phyloP scores from a whole-genome alignment of 1,140 invertebrate species.

The Drosophila suzukii region DNA sequence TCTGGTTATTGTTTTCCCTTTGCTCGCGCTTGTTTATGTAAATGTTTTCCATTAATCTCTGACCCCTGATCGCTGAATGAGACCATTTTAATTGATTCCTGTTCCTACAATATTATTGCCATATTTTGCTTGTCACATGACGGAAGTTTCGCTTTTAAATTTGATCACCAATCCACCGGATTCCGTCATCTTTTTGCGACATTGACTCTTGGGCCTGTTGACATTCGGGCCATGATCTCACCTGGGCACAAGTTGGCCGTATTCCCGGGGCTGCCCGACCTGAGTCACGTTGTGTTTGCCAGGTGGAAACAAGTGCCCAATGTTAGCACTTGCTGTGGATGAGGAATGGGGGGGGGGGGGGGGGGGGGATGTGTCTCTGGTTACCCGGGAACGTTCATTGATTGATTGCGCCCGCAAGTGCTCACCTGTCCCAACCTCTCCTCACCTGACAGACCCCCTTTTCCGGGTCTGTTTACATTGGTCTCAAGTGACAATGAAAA shows the following conservation, averaged over 20 bases:
- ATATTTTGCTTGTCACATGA: not conserved
- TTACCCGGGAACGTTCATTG: constrained; percentile 35
- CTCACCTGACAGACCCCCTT: constrained; percentile 10
- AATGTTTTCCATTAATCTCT: constrained; percentile 3
- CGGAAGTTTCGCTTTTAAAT: constrained; percentile 14
- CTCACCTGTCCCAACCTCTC: constrained; percentile 18
- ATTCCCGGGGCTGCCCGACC: constrained; percentile 24
- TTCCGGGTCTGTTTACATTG: constrained; percentile 62
- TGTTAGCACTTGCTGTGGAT: constrained; percentile 21
- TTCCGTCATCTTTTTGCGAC: constrained; percentile 26
- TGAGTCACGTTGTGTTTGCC: constrained; percentile 49
- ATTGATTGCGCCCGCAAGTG: constrained; percentile 56
- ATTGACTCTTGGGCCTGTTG: constrained; percentile 16
- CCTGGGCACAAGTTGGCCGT: constrained; percentile 12
- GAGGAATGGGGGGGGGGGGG: not conserved
- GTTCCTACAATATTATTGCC: not conserved
- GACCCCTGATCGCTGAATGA: constrained; percentile 2
- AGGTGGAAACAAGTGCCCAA: constrained; percentile 18
- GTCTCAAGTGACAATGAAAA: constrained; percentile 76
- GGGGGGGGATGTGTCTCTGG: not conserved
- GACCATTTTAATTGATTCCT: constrained; percentile 4
- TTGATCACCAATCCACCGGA: constrained; percentile 16
- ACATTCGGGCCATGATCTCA: constrained; percentile 40
- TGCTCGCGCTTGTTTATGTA: constrained; percentile 26
- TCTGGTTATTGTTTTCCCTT: constrained; percentile 2